Conservation (phyloP, 1,140 invertebrate species). For the Sipha flava region DNA sequence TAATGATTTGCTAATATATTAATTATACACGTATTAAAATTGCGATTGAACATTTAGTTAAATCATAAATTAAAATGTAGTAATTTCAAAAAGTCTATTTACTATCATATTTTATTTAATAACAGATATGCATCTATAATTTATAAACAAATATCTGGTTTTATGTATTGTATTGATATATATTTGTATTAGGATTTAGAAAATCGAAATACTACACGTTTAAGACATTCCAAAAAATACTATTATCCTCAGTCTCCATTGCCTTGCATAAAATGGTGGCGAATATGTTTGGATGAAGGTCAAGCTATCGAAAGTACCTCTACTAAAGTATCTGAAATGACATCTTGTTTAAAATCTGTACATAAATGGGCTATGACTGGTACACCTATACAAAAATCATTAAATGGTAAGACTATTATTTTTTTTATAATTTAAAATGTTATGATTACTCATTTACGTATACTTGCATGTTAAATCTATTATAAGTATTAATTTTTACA, state of each 20-base stretch:
- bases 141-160: too few species aligned
- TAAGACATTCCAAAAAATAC: constrained; percentile 54
- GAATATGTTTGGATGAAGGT: constrained; percentile 71
- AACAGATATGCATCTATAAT: too few species aligned
- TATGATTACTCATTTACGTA: too few species aligned
- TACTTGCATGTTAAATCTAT: too few species aligned
- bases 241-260: constrained; percentile 55
- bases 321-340: constrained; percentile 52
- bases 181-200: constrained; percentile 15
- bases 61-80: too few species aligned
- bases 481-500: too few species aligned
- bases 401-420: constrained; percentile 46
- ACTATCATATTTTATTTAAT: too few species aligned
- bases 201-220: constrained; percentile 8
- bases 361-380: constrained; percentile 72
- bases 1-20: too few species aligned
- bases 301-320: constrained; percentile 66
- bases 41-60: too few species aligned
- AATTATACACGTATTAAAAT: too few species aligned
- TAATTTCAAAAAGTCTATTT: too few species aligned
- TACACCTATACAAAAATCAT: constrained; percentile 59
- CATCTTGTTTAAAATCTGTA: constrained; percentile 49
- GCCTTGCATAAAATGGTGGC: constrained; percentile 63
- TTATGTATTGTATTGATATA: too few species aligned
- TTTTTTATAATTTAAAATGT: not conserved